Evolutionary conservation across 2,113 vertebrate species (phyloP).

Genomic region (Nicator chloris): DNA sequence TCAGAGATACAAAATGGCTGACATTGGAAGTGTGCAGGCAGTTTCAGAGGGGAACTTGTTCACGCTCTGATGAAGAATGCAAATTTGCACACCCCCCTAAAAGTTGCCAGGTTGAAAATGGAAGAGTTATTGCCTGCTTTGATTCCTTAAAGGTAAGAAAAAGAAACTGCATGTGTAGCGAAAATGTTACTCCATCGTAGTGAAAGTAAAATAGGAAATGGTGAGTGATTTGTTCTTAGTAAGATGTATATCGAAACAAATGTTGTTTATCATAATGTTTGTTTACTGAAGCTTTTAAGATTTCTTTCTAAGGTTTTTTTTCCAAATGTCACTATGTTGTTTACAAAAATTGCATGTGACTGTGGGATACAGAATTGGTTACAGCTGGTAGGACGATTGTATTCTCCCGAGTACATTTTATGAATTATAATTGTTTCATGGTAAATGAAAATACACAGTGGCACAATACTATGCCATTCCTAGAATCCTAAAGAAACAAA

Average conservation of each 20-base stretch:
- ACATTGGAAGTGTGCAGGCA: slow-evolving; percentile 95
- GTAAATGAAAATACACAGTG: slow-evolving; percentile 36
- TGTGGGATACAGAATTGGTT: slow-evolving; percentile 38
- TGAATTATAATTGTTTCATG: slow-evolving; percentile 41
- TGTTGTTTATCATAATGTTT: background rate
- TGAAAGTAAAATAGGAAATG: background rate
- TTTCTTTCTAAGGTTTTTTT: background rate
- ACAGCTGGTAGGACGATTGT: slow-evolving; percentile 24
- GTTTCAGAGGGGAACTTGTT: slow-evolving; percentile 95
- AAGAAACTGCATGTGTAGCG: background rate
- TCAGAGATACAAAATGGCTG: slow-evolving; percentile 96
- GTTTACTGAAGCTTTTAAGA: background rate
- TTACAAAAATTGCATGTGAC: slow-evolving; percentile 1
- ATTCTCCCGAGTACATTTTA: background rate
- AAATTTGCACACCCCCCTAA: slow-evolving; percentile 98
- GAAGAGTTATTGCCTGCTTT: slow-evolving; percentile 96
- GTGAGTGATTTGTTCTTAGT: background rate
- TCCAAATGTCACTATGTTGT: background rate
- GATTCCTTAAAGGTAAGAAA: slow-evolving; percentile 94
- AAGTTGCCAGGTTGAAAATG: slow-evolving; percentile 97
- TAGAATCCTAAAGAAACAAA: background rate
- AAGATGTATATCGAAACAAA: background rate
- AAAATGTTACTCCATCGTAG: background rate
- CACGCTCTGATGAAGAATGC: slow-evolving; percentile 95
- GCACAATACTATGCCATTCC: background rate